A percentile compares a stretch with the other conserved stretches of the same genome.
These are phyloP conservation scores for Paramormyrops kingsleyae DNA, from an alignment of 2,113 vertebrate species.

Conservation along the genomic window DNA sequence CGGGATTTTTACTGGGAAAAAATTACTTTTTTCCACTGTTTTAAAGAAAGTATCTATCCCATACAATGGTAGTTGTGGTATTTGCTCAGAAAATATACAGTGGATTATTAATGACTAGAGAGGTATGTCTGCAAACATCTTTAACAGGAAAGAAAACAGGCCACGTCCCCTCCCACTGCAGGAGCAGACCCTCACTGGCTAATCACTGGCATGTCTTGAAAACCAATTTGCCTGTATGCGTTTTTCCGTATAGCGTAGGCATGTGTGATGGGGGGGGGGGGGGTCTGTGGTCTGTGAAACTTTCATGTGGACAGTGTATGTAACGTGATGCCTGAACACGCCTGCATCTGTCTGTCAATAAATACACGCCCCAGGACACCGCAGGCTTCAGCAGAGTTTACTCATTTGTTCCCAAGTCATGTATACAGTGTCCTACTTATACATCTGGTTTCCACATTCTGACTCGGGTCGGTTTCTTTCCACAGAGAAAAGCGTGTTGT, in stretches of 20 bases:
- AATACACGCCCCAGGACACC: neutral
- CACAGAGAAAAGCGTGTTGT: neutral
- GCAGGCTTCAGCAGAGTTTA: neutral
- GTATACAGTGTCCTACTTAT: neutral
- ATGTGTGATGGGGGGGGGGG: neutral
- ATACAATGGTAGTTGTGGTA: neutral
- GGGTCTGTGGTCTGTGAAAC: neutral
- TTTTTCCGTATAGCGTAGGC: neutral
- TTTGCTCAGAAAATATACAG: neutral
- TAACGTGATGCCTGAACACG: neutral
- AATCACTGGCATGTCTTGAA: neutral
- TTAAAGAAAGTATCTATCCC: neutral
- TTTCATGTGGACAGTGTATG: neutral
- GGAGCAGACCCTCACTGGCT: neutral
- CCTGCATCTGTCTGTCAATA: neutral
- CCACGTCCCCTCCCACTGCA: neutral
- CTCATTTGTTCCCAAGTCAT: neutral
- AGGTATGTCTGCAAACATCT: neutral
- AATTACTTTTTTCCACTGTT: neutral
- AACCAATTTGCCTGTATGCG: neutral
- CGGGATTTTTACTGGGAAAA: neutral
- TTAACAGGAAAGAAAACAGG: neutral
- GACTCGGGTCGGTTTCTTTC: neutral
- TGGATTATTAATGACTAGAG: neutral
- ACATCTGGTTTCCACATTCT: neutral